Base-by-base conservation (phyloP, 2,797 vertebrate species). In the Chloroceryle inda region DNA sequence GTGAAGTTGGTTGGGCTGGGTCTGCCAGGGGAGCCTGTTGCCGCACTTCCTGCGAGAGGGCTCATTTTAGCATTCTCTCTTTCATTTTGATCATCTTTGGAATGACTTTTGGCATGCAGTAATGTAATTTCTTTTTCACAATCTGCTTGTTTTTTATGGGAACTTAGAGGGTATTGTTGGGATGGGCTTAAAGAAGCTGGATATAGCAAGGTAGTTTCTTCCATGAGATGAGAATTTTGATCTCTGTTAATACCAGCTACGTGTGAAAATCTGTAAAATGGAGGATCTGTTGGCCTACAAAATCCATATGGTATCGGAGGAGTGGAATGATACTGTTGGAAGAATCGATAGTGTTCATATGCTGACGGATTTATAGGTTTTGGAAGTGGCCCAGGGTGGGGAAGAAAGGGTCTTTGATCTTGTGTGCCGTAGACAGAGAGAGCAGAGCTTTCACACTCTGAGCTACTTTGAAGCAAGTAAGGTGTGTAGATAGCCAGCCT, bases 1-100 rank as follows among this genome's bases (percentile, higher is more conserved):
- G 98, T 98, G 96, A 98, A 97, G 86, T 99, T 98, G 69, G 98
- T 98, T 58, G 99, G 98, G 85, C 98, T 98, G 0, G 99, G 99
- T 96, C 99, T 98, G 80, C 99, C 99, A 0, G 99, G 99, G 27
- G 99, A 99, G 38, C 99, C 99, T 3, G 98, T 98, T 37, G 99
- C 99, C 0, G 99, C 99, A 0, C 98, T 99, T 38, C 99, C 99
- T 1, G 98, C 99, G 2, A 98, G 98, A 8, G 99, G 99, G 90
- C 99, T 99, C 97, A 99, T 98, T 81, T 99, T 98, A 45, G 98
- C 98, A 21, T 98, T 98, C 47, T 98, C 97, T 62, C 98, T 97
- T 83, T 99, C 98, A 26, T 97, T 93, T 94, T 98, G 96, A 10
- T 97, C 96, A 2, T 98, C 97, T 78, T 97, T 98, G 74, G 97